These are phyloP conservation scores for Strix uralensis DNA, from an alignment of 2,113 vertebrate genomes.

Conservation along the genomic window DNA sequence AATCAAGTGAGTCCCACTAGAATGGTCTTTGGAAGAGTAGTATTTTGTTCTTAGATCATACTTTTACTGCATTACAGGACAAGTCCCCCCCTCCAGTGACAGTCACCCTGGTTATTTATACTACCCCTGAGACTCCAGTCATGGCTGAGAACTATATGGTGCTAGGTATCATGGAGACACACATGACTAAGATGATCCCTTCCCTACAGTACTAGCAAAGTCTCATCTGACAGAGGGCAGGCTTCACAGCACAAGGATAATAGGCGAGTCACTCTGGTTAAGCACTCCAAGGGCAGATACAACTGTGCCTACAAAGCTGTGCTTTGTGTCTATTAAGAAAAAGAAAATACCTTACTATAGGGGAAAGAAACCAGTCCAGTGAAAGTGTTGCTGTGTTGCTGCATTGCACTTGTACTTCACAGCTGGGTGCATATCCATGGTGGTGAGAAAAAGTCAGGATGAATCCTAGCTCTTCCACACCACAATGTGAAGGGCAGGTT, in stretches of 20 bases:
- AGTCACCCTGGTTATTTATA: neutral
- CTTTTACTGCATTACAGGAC: neutral
- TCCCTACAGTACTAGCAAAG: neutral
- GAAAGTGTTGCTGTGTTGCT: neutral
- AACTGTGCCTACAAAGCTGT: neutral
- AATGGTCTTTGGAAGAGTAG: neutral
- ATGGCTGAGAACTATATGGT: neutral
- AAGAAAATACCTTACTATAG: neutral
- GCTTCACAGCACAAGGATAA: neutral
- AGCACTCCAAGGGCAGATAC: neutral
- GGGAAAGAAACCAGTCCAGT: neutral
- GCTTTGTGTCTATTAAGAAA: neutral
- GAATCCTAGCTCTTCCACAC: neutral
- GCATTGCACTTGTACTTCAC: neutral
- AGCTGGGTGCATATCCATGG: neutral
- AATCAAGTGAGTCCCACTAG: neutral
- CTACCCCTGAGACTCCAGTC: neutral
- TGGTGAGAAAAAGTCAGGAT: neutral
- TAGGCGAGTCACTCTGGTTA: neutral
- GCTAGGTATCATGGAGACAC: neutral
- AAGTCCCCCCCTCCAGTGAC: neutral
- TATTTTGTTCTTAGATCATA: neutral
- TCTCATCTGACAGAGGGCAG: neutral
- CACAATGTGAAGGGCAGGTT: neutral
- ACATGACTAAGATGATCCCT: neutral